Conservation (phyloP, 2,113 vertebrate species). For the Cranoglanis bouderius region DNA sequence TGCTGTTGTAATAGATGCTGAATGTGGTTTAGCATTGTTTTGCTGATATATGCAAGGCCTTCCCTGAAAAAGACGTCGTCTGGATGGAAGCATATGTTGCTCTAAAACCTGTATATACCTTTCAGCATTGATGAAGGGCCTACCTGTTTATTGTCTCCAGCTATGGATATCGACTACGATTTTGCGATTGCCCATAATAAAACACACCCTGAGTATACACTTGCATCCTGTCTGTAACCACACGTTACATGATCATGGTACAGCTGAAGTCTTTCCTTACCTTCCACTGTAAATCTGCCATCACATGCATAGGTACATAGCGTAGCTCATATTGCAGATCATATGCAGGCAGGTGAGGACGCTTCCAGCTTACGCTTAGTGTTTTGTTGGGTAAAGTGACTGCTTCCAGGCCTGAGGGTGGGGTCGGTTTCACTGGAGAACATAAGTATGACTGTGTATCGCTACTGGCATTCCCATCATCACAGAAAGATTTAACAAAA, state of each 20-base stretch:
- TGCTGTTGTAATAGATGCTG: too few species aligned
- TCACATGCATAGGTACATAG: constrained; percentile 62
- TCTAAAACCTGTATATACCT: too few species aligned
- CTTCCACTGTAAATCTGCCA: constrained; percentile 75
- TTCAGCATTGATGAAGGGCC: too few species aligned
- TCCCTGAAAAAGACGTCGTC: too few species aligned
- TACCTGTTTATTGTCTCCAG: not conserved
- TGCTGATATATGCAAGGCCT: too few species aligned
- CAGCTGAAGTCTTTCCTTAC: constrained; percentile 61
- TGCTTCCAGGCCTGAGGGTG: constrained; percentile 76
- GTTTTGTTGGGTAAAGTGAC: constrained; percentile 72
- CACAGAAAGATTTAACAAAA: not conserved
- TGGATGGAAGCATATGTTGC: too few species aligned
- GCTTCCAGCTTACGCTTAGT: constrained; percentile 80
- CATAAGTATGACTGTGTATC: constrained; percentile 22
- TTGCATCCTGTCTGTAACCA: not conserved
- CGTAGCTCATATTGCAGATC: constrained; percentile 81
- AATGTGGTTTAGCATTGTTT: too few species aligned
- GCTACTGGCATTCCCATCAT: not conserved
- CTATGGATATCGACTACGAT: not conserved
- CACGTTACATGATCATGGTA: not conserved
- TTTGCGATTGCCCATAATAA: not conserved
- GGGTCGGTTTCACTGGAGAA: constrained; percentile 81
- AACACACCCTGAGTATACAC: not conserved
- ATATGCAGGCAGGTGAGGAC: constrained; percentile 69